A percentile compares a stretch with the other conserved stretches of the same genome.
These are phyloP conservation scores for Amphiduros pacificus DNA, from an alignment of 2,888 invertebrate species.

Conservation along the genomic window DNA sequence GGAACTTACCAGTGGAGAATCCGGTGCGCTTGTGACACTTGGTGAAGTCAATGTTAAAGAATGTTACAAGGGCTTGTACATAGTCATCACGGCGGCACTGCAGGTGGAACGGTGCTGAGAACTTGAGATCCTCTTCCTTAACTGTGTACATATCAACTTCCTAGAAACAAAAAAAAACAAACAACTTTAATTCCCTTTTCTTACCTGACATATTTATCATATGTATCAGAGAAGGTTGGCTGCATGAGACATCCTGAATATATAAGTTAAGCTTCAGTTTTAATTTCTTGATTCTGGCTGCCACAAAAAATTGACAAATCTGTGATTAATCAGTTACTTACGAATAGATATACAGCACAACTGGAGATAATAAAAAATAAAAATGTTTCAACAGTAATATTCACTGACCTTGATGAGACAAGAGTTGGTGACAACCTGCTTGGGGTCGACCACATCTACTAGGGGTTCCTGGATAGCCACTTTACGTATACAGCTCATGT, in stretches of 20 bases:
- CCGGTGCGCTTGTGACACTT: slow-evolving; percentile 98
- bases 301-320: too few relatives aligned
- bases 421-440: slow-evolving; percentile 96
- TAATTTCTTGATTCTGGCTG: too few relatives aligned
- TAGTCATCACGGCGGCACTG: slow-evolving; percentile 82
- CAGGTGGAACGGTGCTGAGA: slow-evolving; percentile 73
- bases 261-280: too few relatives aligned
- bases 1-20: slow-evolving; percentile 82
- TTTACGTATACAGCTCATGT: slow-evolving; percentile 98
- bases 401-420: slow-evolving; percentile 88
- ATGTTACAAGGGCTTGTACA: slow-evolving; percentile 96
- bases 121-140: slow-evolving; percentile 90
- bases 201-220: too few relatives aligned
- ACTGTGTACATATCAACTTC: slow-evolving; percentile 98
- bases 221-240: too few relatives aligned
- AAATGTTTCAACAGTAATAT: too few relatives aligned
- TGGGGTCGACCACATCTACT: slow-evolving; percentile 97
- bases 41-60: slow-evolving; percentile 99
- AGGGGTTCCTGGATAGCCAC: slow-evolving; percentile 97
- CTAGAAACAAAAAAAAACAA: slow-evolving; percentile 44
- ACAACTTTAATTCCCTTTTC: too few relatives aligned
- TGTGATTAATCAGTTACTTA: too few relatives aligned
- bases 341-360: too few relatives aligned
- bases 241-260: too few relatives aligned
- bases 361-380: too few relatives aligned